Base-by-base conservation (phyloP, 2,888 invertebrate genomes). In the Drepana falcataria region DNA sequence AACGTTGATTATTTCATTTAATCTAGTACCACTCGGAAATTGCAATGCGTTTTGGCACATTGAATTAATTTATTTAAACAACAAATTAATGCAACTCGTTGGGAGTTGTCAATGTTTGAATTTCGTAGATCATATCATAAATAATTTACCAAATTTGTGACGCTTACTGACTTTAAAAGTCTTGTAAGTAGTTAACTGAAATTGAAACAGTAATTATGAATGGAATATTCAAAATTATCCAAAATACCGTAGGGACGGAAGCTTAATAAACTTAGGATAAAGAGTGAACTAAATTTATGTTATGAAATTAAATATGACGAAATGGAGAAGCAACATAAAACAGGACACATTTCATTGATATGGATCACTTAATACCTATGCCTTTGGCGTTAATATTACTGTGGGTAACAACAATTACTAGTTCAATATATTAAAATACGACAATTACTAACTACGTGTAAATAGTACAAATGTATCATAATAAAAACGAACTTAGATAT, bases 331-430 rank as follows among this genome's bases (percentile, higher is more conserved):
- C 44, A 44, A 44, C 44, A 9, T 9, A 44, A 9, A 3, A 9
- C 9, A 44, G 2, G 2, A 9, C 44, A 44, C 44, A 9, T 44
- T 44, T 44, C 2, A 44, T 9, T 83, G 83, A 84, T 84, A 84
- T 83, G 84, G 77, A 57, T 73, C 53, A 57, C 65, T 75, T 78
- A n/a, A 70, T 56, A 65, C 54, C 55, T 59, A 58, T 74, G 81
- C 82, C 81, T 82, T 81, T 75, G 82, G 81, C 82, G 71, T 64
- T 63, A 57, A 56, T 55, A 59, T 56, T 52, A 53, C 58, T 53
- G 53, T 55, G 59, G 44, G n/a, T 59, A 53, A 63, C 40, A 59
- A 53, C 53, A 58, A 51, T 60, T 48, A 58, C 53, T 54, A 56
- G 47, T 55, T 40, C 59, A 56, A 57, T 41, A 53, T 57, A 51